Evolutionary conservation across 2,113 vertebrate species (phyloP).

Genomic region (Podarcis muralis): DNA sequence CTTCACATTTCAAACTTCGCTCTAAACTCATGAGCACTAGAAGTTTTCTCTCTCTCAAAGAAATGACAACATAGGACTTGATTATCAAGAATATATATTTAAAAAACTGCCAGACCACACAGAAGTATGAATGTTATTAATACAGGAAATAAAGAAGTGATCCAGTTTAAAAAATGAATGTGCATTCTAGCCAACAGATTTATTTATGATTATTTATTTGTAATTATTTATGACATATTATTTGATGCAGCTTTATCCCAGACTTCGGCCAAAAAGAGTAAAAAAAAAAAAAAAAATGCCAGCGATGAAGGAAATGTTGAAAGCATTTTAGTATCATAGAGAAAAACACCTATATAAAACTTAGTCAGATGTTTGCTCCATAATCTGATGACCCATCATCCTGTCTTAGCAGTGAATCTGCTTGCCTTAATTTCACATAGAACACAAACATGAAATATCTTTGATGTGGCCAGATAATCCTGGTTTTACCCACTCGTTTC

Average conservation of each 20-base stretch:
- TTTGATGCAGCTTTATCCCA: too few relatives aligned
- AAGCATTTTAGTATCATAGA: background rate
- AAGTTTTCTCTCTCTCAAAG: background rate
- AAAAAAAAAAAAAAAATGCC: too few relatives aligned
- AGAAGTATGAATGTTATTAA: background rate
- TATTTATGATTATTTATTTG: too few relatives aligned
- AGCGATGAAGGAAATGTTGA: background rate
- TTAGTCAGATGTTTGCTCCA: background rate
- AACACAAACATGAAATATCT: background rate
- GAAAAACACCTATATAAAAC: background rate
- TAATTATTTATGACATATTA: too few relatives aligned
- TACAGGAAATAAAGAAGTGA: background rate
- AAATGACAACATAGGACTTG: background rate
- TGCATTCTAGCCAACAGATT: too few relatives aligned
- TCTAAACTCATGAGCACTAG: background rate
- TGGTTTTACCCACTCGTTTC: background rate
- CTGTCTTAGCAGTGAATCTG: background rate
- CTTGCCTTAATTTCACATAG: background rate
- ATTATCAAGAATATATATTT: background rate
- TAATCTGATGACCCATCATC: background rate
- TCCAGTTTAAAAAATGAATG: too few relatives aligned
- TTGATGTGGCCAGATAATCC: background rate
- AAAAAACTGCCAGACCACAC: too few relatives aligned
- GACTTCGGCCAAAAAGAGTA: too few relatives aligned
- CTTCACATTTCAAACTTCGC: background rate